A percentile compares a stretch with the other conserved stretches of the same genome.
Conservation (phyloP, 2,113 vertebrate genomes). For the Crypturellus undulatus region DNA sequence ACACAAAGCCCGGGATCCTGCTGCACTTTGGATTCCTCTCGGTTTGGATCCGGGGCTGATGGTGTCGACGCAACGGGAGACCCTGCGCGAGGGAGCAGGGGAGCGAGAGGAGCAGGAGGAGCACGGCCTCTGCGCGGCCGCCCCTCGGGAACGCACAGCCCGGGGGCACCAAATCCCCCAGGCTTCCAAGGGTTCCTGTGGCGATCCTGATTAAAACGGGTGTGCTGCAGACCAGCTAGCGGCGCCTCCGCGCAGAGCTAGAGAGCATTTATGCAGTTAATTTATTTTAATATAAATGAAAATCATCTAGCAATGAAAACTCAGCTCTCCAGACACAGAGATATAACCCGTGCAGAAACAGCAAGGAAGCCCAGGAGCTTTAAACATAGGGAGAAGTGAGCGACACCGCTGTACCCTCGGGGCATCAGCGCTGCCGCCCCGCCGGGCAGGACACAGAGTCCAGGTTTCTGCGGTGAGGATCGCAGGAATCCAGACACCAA, state of each 20-base stretch:
- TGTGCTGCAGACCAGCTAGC: not conserved
- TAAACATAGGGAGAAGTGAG: not conserved
- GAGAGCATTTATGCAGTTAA: not conserved
- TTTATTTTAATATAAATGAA: not conserved
- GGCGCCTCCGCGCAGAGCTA: not conserved
- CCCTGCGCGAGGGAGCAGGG: too few relatives aligned
- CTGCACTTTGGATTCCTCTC: too few relatives aligned
- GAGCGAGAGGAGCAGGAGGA: not conserved
- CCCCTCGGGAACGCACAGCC: not conserved
- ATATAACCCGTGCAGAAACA: not conserved
- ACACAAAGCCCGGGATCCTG: not conserved
- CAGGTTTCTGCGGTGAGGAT: not conserved
- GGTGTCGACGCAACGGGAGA: too few relatives aligned
- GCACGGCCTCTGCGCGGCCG: not conserved
- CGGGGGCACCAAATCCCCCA: constrained; percentile 18
- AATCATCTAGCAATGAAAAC: not conserved
- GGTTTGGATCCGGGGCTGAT: not conserved
- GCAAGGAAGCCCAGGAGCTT: not conserved
- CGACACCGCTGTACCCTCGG: not conserved
- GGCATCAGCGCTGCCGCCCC: not conserved
- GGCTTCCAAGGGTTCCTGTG: constrained; percentile 12
- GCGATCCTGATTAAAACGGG: not conserved
- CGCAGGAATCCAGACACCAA: not conserved
- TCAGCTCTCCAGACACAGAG: not conserved
- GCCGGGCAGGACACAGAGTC: not conserved